Percentiles rank a stretch among this genome's conserved stretches.
These are phyloP conservation scores for Phytoseiulus persimilis DNA, from an alignment of 2,888 invertebrate genomes.

Conservation along the genomic window DNA sequence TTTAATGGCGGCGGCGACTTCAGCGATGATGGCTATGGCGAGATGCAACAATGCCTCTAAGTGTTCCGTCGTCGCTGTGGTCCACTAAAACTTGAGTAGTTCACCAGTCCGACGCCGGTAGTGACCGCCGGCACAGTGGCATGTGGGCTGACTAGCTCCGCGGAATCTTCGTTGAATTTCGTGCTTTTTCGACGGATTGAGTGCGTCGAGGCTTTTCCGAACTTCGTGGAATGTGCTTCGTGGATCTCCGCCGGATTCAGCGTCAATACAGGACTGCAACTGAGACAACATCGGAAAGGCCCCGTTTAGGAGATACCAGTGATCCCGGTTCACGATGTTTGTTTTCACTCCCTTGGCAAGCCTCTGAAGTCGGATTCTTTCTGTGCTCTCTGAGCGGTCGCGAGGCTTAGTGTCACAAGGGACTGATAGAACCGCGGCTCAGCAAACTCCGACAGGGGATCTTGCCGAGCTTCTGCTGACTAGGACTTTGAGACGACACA, in stretches of 20 bases:
- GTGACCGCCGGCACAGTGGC: neutral
- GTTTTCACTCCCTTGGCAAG: neutral
- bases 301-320: neutral
- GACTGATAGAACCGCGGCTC: neutral
- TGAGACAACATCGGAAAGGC: too few species aligned
- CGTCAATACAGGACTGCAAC: too few species aligned
- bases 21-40: neutral
- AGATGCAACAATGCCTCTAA: constrained; percentile 5
- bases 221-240: neutral
- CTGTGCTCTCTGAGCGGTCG: neutral
- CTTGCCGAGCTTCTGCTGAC: neutral
- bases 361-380: neutral
- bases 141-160: neutral
- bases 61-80: neutral
- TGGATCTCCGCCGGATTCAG: too few species aligned
- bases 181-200: too few species aligned
- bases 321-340: neutral
- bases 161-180: neutral
- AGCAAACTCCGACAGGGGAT: neutral
- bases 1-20: neutral
- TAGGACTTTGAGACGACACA: neutral
- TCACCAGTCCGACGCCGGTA: neutral
- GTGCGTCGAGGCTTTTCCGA: neutral
- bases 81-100: neutral
- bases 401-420: neutral